Evolutionary conservation across 1,140 invertebrate species (phyloP), one percentile per base, ranked within the genome.

Genomic region (Polyergus mexicanus): DNA sequence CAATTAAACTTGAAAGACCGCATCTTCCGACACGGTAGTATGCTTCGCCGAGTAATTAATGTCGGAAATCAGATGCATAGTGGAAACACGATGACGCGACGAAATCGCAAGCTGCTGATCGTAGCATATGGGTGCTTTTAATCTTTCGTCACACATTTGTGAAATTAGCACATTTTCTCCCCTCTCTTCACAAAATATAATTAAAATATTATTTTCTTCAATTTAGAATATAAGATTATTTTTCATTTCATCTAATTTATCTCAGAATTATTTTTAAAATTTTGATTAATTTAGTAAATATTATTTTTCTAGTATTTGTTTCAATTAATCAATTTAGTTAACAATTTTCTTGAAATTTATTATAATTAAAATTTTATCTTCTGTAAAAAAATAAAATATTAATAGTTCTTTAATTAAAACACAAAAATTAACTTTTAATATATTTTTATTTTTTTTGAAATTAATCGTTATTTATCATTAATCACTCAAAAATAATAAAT

Each of bases 1-100:
- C 65, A 80, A 80, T 80, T 80, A 80, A 80, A 58, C 63, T 69
- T 69, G 63, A 56, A 22, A 69, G 77, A 80, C 22, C 47, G n/a
- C 22, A 25, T 41, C 22, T 80, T 65, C 69, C 32, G 22, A 28
- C 4, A 35, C n/a, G 28, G 6, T 22, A 3, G 2, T 69, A n/a
- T 56, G 47, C 51, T 80, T 68, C 16, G 35, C 25, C 16, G 22
- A 78, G 65, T 68, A 69, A 80, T 80, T 80, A 80, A 69, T 54
- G 32, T 58, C 22, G 32, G 32, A 80, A 32, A 80, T 69, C 22
- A 68, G 41, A 65, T 35, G 44, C n/a, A 35, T 22, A 38, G 32
- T n/a, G n/a, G 32, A 68, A 69, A 56, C 69, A 68, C 22, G 32
- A 78, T 66, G 44, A 51, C 16, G 16, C 3, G n/a, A 6, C 2